Evolutionary conservation across 2,113 vertebrate species (phyloP), one percentile per base, ranked within the genome.

Genomic region (Scartelaos histophorus): DNA sequence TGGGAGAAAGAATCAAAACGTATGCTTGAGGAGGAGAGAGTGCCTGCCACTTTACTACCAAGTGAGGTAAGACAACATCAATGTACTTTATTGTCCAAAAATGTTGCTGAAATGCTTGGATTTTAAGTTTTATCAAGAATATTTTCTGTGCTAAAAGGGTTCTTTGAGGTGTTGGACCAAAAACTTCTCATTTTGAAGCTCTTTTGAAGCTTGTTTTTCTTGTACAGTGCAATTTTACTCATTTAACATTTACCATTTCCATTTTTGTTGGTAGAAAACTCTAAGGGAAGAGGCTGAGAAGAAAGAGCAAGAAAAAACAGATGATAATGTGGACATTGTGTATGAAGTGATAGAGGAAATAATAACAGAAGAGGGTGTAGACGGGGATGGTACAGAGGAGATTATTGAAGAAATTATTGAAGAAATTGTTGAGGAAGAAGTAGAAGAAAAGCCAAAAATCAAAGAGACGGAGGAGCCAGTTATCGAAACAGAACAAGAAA

Each of bases 1-100:
- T 97, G 95, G 97, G 95, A 99, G 87, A 99, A 97, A 84, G 93
- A 97, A 12, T 96, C 97, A 45, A 94, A 93, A 70, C 95, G 96
- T 19, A 95, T 98, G 94, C 82, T 98, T 0, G 96, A 99, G 67
- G 96, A 98, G 0, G 97, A 98, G 82, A 87, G 94, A 92, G 95
- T 96, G 68, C 97, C 97, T 0, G 93, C 94, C 82, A 97, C 94
- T 66, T 94, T 98, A 43, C 85, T 97, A 68, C 93, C 95, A 49
- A 96, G 95, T 56, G 84, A 93, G 92, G 94, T 94, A 87, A 90
- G 84, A 68, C 61, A 64, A 38, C 34, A 64, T 38, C 7, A 64
- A 34, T 38, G 17, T 29, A 4, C 38, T 1, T 43, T 43, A 43
- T 43, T 43, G 10, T 43, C 38, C 13, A 60, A 15, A 60, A 16